These are phyloP conservation scores for Apocrypta bakeri DNA, from an alignment of 1,140 invertebrate species.

Conservation along the genomic window DNA sequence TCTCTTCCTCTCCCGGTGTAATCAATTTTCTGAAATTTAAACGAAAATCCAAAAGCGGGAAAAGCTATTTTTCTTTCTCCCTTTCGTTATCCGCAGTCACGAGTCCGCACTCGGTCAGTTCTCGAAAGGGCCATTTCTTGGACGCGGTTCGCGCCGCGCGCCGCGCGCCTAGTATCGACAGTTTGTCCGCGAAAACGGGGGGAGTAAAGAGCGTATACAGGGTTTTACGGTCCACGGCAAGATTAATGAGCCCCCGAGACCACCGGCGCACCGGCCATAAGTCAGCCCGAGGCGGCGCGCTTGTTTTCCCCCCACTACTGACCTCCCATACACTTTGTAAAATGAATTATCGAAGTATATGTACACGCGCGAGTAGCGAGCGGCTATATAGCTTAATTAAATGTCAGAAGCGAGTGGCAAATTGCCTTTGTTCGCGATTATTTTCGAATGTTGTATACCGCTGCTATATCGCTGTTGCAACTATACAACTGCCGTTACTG, in stretches of 20 bases:
- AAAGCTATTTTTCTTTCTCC: no score
- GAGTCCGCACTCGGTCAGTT: background rate
- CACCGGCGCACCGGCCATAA: conserved; percentile 6
- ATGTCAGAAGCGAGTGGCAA: conserved; percentile 4
- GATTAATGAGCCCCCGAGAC: conserved; percentile 7
- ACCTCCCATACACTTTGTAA: conserved; percentile 13
- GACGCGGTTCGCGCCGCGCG: background rate
- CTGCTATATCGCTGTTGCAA: no score
- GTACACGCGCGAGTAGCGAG: background rate
- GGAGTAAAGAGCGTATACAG: background rate
- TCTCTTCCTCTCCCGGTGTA: no score
- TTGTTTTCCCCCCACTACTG: background rate
- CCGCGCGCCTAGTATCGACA: background rate
- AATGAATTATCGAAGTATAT: conserved; percentile 25
- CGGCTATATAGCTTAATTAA: conserved; percentile 6
- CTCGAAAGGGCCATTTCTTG: background rate
- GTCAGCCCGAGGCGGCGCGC: conserved; percentile 7
- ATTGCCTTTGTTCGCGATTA: background rate
- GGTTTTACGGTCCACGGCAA: conserved; percentile 14
- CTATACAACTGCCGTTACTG: no score
- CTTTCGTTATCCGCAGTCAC: background rate
- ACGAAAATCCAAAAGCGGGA: no score
- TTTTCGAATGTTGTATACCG: background rate
- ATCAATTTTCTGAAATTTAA: no score
- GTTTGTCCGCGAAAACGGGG: conserved; percentile 8